Percentiles rank a stretch among this genome's conserved stretches.
These are phyloP conservation scores for Arrhamphus sclerolepis DNA, from an alignment of 2,797 vertebrate genomes.

Conservation along the genomic window DNA sequence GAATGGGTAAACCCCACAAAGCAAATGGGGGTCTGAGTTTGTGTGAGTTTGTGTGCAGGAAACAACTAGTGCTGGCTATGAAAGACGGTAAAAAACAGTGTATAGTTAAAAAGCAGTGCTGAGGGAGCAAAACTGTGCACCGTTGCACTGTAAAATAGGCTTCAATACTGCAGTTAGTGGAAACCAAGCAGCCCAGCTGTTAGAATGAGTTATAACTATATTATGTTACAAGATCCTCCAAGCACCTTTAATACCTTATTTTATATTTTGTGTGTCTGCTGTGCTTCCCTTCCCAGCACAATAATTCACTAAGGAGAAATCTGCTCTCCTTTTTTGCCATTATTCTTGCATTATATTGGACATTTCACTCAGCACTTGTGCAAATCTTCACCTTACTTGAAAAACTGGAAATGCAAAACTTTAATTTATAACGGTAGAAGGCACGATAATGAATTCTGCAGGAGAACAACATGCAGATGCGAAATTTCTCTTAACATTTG, in stretches of 20 bases:
- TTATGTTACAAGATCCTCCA: conserved; percentile 34
- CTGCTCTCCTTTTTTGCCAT: conserved; percentile 12
- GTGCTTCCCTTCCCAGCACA: conserved; percentile 18
- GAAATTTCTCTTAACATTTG: conserved; percentile 41
- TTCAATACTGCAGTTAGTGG: conserved; percentile 17
- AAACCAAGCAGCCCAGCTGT: conserved; percentile 21
- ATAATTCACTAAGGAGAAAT: conserved; percentile 26
- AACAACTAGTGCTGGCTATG: not conserved
- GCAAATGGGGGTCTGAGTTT: conserved; percentile 5
- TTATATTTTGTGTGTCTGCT: conserved; percentile 34
- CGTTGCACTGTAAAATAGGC: conserved; percentile 13
- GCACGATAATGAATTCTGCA: conserved; percentile 15
- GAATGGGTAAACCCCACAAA: conserved; percentile 14
- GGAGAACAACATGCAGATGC: conserved; percentile 30
- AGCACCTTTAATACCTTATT: conserved; percentile 29
- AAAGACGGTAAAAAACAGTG: conserved; percentile 9
- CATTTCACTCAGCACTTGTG: conserved; percentile 19
- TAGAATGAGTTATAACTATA: conserved; percentile 25
- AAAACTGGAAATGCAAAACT: conserved; percentile 21
- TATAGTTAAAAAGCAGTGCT: conserved; percentile 9
- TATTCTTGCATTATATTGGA: conserved; percentile 26
- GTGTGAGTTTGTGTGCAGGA: conserved; percentile 14
- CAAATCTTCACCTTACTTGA: conserved; percentile 23
- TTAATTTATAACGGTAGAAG: conserved; percentile 34
- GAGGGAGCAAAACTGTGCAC: conserved; percentile 16